Evolutionary conservation across 2,888 invertebrate genomes (phyloP).

Genomic region (Amiota mariae): DNA sequence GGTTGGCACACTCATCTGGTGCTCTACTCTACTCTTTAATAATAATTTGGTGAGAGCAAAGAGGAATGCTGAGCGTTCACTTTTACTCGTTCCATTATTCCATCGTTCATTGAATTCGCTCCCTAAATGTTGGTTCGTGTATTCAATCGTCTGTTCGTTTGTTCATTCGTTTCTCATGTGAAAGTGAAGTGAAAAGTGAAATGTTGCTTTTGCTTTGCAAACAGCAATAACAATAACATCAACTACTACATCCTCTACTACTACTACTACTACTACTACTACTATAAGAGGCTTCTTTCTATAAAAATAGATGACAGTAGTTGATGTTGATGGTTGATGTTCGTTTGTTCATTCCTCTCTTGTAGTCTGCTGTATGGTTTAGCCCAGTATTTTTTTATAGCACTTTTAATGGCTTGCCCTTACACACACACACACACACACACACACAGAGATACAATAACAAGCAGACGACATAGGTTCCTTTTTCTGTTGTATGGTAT

Average conservation of each 20-base stretch:
- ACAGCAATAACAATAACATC: constrained; percentile 9
- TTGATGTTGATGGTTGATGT: constrained; percentile 32
- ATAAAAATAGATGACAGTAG: constrained; percentile 11
- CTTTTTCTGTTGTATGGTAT: not conserved
- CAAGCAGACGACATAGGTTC: not conserved
- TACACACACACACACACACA: not conserved
- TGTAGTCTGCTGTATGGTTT: constrained; percentile 40
- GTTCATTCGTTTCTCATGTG: constrained; percentile 51
- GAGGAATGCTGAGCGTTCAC: not conserved
- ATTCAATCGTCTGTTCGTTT: not conserved
- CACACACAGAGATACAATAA: too few species aligned
- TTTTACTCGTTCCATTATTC: not conserved
- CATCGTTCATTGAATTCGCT: not conserved
- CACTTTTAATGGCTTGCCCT: constrained; percentile 28
- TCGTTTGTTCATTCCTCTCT: constrained; percentile 39
- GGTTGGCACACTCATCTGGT: constrained; percentile 8
- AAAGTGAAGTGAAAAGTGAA: constrained; percentile 72
- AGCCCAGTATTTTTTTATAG: constrained; percentile 56
- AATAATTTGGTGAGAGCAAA: constrained; percentile 7
- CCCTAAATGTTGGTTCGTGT: not conserved
- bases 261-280: constrained; percentile 49
- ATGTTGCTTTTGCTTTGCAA: constrained; percentile 47
- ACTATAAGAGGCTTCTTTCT: constrained; percentile 45
- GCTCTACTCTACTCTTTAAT: constrained; percentile 26
- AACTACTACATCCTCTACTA: constrained; percentile 43